Base-by-base conservation (phyloP, 1,140 invertebrate genomes). In the Idris sp. region DNA sequence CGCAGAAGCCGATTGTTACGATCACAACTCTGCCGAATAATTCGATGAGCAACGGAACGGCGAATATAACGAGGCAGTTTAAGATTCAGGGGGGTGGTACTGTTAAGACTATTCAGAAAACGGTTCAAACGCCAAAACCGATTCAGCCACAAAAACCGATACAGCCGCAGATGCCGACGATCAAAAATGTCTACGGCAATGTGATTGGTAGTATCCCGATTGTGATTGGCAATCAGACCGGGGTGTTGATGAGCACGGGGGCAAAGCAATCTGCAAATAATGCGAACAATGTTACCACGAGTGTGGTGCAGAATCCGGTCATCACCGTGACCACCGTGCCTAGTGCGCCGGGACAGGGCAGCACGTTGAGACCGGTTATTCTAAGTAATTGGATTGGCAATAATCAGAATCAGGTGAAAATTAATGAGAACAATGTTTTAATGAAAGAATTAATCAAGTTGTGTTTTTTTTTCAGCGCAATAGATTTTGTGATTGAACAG, bases 331-430 rank as follows among this genome's bases (percentile, higher is more conserved):
- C 79, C 6, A 61, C 67, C 1, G 33, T 79, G 1, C 59, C 79
- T 1, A 76, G 76, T 15, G 4, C 35, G 3, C 30, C 26, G 8
- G 43, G 46, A 15, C 59, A 67, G 4, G 56, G 43, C 0, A 78
- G 58, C 13, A 72, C 13, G 10, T 65, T 74, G 0, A 25, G 67
- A 11, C 65, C 82, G 2, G 26, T 83, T 4, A 59, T 74, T 11
- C 19, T 82, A 8, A 82, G 79, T 11, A 79, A 83, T 15, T 81
- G 77, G 76, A 33, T 81, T 46, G 61, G 61, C 0, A 74, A 67
- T 43, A 72, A 67, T 16, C 74, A 79, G 5, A 38, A 77, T 0
- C 79, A 81, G 61, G 74, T 76, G n/a, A 8, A 43, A 22, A 25
- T 14, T 22, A 25, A 4, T 25, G 3, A 25, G 8, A 25, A 25